Base-by-base conservation (phyloP, 2,113 vertebrate genomes). In the Calypte anna region DNA sequence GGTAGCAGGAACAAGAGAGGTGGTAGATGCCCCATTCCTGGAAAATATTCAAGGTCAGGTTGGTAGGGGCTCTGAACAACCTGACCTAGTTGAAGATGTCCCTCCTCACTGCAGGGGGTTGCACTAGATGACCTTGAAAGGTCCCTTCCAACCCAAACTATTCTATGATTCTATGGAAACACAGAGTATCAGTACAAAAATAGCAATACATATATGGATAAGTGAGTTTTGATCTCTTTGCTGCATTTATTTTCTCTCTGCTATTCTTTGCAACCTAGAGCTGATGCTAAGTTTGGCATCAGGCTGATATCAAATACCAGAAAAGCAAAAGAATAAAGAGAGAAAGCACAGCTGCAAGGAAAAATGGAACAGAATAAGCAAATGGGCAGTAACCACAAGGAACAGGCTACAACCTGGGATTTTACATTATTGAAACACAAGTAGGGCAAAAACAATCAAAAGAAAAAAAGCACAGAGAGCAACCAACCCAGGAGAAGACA, bases 391-490 rank as follows among this genome's bases (percentile, higher is more conserved):
- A 95, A 88, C 43, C 27, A 88, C 1, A 6, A 94, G 72, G 67
- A 88, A 80, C n/a, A 86, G 67, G 43, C 25, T 77, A 93, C 85
- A 92, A 64, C 72, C 66, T 61, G 36, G 40, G 80, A 72, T 84
- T 93, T 96, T 95, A 72, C 82, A 84, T 90, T 95, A 94, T 88
- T 95, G 44, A 96, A 93, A 88, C 86, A 90, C 64, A 2, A 88
- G 76, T 24, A 50, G 44, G 40, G 76, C 57, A 91, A 84, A 90
- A 91, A 75, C 58, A 78, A 78, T 90, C 72, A 91, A 72, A 96
- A 91, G 84, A 59, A 77, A 79, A 79, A 91, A 87, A 44, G 11
- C 88, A n/a, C 22, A 81, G 24, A 85, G 7, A 91, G 43, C 53
- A 91, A 81, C n/a, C 30, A 93, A 93, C 13, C 12, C 36, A 93